Conservation (phyloP, 2,888 invertebrate genomes). For the Rotaria sp. region DNA sequence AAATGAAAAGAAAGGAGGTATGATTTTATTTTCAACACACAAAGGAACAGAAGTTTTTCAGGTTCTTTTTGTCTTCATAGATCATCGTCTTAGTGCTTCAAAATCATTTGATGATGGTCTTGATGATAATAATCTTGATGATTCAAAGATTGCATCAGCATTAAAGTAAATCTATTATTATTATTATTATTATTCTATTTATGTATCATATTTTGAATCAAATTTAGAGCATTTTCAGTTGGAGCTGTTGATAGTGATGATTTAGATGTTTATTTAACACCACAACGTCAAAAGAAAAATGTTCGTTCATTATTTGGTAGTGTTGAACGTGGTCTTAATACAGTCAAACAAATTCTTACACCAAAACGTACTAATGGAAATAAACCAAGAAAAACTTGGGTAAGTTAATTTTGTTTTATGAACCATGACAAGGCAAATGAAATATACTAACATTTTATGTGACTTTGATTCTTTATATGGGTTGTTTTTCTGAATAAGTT, state of each 20-base stretch:
- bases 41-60: neutral
- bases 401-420: conserved; percentile 42
- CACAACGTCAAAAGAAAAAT: conserved; percentile 27
- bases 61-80: neutral
- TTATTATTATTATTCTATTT: too few relatives aligned
- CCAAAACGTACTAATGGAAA: conserved; percentile 58
- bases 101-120: conserved; percentile 26
- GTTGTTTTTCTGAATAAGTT: too few relatives aligned
- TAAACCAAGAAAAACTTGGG: conserved; percentile 55
- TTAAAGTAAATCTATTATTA: neutral
- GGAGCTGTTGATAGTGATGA: conserved; percentile 1
- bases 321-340: conserved; percentile 66
- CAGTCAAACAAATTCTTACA: conserved; percentile 66
- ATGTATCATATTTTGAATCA: too few relatives aligned
- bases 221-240: conserved; percentile 1
- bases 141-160: conserved; percentile 8
- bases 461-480: neutral
- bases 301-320: conserved; percentile 61
- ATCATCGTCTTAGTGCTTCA: neutral
- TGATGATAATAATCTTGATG: conserved; percentile 10
- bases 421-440: too few relatives aligned
- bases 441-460: neutral
- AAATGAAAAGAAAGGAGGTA: neutral
- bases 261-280: conserved; percentile 25
- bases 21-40: neutral